phyloP scores from a whole-genome alignment of 1,140 invertebrate genomes.

The Platorchestia sp. region DNA sequence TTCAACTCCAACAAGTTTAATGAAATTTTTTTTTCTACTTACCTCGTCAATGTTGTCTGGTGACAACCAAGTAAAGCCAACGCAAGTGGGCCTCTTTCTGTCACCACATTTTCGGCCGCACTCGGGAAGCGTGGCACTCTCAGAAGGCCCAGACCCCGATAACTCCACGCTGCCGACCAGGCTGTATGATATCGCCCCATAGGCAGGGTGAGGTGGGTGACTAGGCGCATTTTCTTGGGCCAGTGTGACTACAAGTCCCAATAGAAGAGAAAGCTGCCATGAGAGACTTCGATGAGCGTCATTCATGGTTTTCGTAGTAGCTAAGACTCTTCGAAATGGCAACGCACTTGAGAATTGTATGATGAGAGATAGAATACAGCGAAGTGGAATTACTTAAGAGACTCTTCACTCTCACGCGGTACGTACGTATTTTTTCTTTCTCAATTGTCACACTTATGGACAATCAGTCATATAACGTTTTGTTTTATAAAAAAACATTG shows the following conservation, averaged over 20 bases:
- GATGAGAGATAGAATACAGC: neutral
- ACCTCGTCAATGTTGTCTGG: neutral
- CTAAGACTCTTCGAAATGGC: neutral
- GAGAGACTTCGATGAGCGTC: neutral
- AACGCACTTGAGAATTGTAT: neutral
- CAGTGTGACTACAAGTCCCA: neutral
- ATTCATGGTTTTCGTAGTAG: neutral
- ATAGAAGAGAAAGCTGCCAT: neutral
- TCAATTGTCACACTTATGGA: neutral
- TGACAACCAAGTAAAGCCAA: conserved; percentile 3
- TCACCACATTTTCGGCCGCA: conserved; percentile 25
- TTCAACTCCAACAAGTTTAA: neutral
- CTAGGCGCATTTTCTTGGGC: neutral
- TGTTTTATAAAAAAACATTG: neutral
- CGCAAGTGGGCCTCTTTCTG: neutral
- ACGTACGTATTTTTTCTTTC: neutral
- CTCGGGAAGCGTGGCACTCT: neutral
- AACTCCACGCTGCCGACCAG: neutral
- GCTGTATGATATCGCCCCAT: neutral
- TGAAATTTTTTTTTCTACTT: neutral
- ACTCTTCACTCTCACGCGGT: neutral
- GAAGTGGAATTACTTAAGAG: neutral
- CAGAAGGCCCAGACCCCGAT: neutral
- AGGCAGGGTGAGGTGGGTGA: neutral
- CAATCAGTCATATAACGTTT: neutral